These are phyloP conservation scores for Deroptyus accipitrinus DNA, from an alignment of 2,113 vertebrate species.

Conservation along the genomic window DNA sequence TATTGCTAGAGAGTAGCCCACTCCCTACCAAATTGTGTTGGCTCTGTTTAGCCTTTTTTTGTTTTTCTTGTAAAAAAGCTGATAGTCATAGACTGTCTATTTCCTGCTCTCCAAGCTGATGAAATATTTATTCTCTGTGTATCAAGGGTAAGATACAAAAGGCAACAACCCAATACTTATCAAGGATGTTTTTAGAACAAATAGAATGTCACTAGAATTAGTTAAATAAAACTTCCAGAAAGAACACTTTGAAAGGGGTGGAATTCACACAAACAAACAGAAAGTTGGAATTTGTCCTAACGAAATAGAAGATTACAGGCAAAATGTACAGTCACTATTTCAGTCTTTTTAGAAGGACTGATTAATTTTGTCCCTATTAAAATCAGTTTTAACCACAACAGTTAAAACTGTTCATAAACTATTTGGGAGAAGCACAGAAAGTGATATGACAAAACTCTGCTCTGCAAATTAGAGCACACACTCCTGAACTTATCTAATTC, in stretches of 20 bases:
- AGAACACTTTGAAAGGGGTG: not conserved
- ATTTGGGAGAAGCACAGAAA: not conserved
- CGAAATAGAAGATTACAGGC: not conserved
- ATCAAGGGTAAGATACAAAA: not conserved
- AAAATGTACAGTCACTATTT: not conserved
- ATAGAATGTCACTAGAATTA: not conserved
- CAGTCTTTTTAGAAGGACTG: not conserved
- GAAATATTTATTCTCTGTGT: not conserved
- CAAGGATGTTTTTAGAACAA: not conserved
- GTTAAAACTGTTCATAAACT: not conserved
- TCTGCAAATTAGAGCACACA: not conserved
- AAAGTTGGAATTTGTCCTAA: not conserved
- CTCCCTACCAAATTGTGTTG: not conserved
- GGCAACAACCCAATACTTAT: not conserved
- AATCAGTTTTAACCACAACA: not conserved
- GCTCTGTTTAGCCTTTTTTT: not conserved
- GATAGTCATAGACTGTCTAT: not conserved
- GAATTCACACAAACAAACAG: not conserved
- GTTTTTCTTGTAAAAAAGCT: not conserved
- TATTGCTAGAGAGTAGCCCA: not conserved
- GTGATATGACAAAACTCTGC: not conserved
- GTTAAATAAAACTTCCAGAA: not conserved
- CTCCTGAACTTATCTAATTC: not conserved
- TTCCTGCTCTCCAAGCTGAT: not conserved
- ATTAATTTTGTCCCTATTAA: not conserved